Evolutionary conservation across 2,113 vertebrate genomes (phyloP).

Genomic region (Antechinus flavipes): DNA sequence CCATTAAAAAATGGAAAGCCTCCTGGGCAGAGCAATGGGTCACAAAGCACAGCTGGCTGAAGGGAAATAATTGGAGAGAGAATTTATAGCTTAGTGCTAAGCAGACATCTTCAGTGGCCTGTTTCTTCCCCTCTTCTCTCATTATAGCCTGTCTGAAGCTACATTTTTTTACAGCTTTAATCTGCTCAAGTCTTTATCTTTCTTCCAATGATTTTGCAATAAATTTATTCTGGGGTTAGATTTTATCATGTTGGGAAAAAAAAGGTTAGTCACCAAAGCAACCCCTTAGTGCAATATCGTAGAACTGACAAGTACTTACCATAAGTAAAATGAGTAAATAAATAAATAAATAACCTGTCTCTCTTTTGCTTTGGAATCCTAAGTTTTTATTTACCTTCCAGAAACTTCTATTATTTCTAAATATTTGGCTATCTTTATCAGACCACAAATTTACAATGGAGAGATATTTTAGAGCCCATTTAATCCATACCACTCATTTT

Average conservation of each 20-base stretch:
- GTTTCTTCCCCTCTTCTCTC: slow-evolving; percentile 35
- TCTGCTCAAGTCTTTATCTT: slow-evolving; percentile 19
- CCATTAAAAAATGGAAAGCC: neutral
- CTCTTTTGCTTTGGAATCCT: neutral
- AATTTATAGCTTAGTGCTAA: slow-evolving; percentile 59
- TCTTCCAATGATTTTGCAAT: neutral
- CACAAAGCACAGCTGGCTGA: slow-evolving; percentile 49
- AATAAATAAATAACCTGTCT: neutral
- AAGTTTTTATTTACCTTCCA: slow-evolving; percentile 15
- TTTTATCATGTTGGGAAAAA: neutral
- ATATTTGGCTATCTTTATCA: neutral
- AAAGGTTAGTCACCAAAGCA: neutral
- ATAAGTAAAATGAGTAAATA: neutral
- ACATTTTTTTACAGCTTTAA: neutral
- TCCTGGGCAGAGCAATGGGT: slow-evolving; percentile 9
- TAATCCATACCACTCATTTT: neutral
- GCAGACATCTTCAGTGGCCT: slow-evolving; percentile 48
- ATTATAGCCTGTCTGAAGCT: slow-evolving; percentile 49
- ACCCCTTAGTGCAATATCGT: neutral
- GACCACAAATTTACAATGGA: neutral
- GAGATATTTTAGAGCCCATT: slow-evolving; percentile 6
- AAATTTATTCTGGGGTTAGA: slow-evolving; percentile 9
- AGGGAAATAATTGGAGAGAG: slow-evolving; percentile 59
- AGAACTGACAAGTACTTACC: neutral
- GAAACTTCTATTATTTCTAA: slow-evolving; percentile 3